A percentile compares a stretch with the other conserved stretches of the same genome.
phyloP scores from a whole-genome alignment of 64 coral and sea anemone species.

The Montipora efflorescens region DNA sequence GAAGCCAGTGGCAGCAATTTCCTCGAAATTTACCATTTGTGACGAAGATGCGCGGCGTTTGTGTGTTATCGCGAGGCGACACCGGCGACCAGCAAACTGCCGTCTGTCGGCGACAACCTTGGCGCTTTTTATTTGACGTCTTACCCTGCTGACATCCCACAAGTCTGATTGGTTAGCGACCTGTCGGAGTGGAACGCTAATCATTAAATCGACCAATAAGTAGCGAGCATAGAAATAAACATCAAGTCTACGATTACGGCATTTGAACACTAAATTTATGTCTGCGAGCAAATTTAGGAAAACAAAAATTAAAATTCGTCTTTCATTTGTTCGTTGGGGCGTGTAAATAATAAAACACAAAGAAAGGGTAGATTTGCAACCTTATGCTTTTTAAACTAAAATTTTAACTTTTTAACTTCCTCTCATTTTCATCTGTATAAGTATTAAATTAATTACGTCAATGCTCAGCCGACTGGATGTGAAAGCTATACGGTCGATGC shows the following conservation, averaged over 20 bases:
- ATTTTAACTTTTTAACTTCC: not conserved
- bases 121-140: conserved; percentile 83
- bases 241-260: conserved; percentile 66
- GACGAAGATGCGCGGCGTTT: conserved; percentile 16
- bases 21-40: conserved; percentile 29
- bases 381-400: not conserved
- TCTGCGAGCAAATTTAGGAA: conserved; percentile 43
- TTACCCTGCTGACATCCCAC: conserved; percentile 50
- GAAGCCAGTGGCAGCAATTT: not conserved
- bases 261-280: conserved; percentile 49
- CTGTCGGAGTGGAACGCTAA: conserved; percentile 92
- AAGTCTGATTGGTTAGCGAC: conserved; percentile 82
- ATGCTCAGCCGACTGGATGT: not conserved
- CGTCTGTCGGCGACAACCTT: conserved; percentile 76
- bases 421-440: not conserved
- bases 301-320: conserved; percentile 4
- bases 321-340: not conserved
- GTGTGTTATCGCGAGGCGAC: conserved; percentile 43
- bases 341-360: not conserved
- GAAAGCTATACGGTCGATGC: not conserved
- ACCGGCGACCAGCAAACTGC: conserved; percentile 57
- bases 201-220: conserved; percentile 78
- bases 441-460: not conserved
- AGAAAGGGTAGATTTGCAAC: not conserved
- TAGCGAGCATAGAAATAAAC: conserved; percentile 12